Evolutionary conservation across 2,797 vertebrate genomes (phyloP), one percentile per base, ranked within the genome.

Genomic region (Cyclopterus lumpus): DNA sequence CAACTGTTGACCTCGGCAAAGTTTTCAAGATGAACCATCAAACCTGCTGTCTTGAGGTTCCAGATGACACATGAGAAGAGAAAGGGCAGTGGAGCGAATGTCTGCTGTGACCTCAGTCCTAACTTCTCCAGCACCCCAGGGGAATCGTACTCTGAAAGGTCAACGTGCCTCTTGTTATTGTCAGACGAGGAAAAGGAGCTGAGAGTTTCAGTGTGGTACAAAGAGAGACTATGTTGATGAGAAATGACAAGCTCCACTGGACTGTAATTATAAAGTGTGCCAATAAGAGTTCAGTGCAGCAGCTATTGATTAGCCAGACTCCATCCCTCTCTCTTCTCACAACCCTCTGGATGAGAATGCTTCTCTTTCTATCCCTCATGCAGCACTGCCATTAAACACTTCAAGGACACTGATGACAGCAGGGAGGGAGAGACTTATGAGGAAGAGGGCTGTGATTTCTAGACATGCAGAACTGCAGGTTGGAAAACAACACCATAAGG

Each of bases 221-320:
- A 48, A 69, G 57, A 69, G 57, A 1, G 53, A 1, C 28, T 38
- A 3, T 34, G 73, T 32, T 81, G 71, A 86, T 63, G 69, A 75
- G 71, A 81, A 75, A 74, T 72, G 78, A 88, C 81, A 61, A 78
- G 73, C 66, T 60, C 73, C 67, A 73, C 67, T 89, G 68, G 67
- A 75, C 70, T 86, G 78, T 69, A 74, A 70, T 72, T 82, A 77
- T 30, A 28, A 77, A 68, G 76, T 62, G 69, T 70, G 65, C 51
- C 69, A 71, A 75, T 53, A 28, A 44, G 64, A 60, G 54, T 58
- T 40, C 53, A 67, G 58, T 53, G 42, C 69, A 67, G 55, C 63
- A 71, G 62, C 58, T 64, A 76, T 75, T 77, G 78, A 81, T 88
- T 78, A 40, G 32, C 57, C 51, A 40, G 70, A 66, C 70, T 59